Conservation (phyloP, 2,797 vertebrate genomes). For the Decapterus maruadsi region DNA sequence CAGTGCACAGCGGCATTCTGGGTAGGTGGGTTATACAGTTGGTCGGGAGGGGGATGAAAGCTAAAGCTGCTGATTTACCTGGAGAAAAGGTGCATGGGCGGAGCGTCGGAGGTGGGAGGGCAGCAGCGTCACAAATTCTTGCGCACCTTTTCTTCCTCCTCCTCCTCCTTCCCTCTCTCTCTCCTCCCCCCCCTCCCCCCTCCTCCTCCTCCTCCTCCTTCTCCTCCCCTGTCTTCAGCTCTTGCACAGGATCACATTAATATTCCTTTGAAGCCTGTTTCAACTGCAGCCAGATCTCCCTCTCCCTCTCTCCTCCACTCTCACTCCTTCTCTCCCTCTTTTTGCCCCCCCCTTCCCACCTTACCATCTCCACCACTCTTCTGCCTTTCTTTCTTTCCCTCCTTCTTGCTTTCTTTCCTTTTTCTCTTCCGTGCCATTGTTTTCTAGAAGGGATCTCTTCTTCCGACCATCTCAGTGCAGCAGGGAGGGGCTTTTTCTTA, state of each 20-base stretch:
- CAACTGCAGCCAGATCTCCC: slow-evolving; percentile 73
- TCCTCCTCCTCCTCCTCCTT: slow-evolving; percentile 14
- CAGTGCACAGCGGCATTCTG: neutral
- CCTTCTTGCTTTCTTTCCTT: slow-evolving; percentile 3
- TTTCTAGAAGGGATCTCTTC: slow-evolving; percentile 52
- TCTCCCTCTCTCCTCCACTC: slow-evolving; percentile 33
- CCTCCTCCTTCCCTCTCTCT: too few species aligned
- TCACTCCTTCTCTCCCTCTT: slow-evolving; percentile 35
- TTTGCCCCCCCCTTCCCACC: slow-evolving; percentile 22
- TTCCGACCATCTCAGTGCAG: slow-evolving; percentile 35
- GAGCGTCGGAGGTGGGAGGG: slow-evolving; percentile 37
- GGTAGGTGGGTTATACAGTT: neutral
- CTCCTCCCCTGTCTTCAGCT: slow-evolving; percentile 66
- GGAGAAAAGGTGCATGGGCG: slow-evolving; percentile 56
- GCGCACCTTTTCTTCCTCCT: slow-evolving; percentile 27
- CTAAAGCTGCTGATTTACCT: slow-evolving; percentile 53
- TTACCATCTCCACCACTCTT: slow-evolving; percentile 29
- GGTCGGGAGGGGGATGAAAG: neutral
- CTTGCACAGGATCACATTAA: slow-evolving; percentile 81
- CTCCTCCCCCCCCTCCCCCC: slow-evolving; percentile 29
- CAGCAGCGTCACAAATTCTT: slow-evolving; percentile 38
- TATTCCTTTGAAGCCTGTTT: slow-evolving; percentile 86
- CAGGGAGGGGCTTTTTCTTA: slow-evolving; percentile 60
- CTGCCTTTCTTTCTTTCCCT: slow-evolving; percentile 28
- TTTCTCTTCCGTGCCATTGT: slow-evolving; percentile 53